phyloP scores from a whole-genome alignment of 2,113 vertebrate genomes.

The Polypterus bichir region DNA sequence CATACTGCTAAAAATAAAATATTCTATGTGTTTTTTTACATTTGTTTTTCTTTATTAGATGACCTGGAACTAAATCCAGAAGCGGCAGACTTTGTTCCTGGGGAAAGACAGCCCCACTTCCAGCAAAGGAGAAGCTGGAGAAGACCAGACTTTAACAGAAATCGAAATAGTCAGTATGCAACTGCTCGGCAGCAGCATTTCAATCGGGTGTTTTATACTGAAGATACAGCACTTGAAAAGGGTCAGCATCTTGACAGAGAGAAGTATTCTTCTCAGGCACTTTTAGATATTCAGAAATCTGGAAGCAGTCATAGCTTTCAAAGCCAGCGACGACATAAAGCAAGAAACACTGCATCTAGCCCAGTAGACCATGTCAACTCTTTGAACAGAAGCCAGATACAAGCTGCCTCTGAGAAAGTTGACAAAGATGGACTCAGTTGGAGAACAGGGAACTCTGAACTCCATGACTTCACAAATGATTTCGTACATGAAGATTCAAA shows the following conservation, averaged over 20 bases:
- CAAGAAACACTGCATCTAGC: constrained; percentile 42
- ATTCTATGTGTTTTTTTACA: too few species aligned
- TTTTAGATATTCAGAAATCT: constrained; percentile 45
- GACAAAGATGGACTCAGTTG: constrained; percentile 26
- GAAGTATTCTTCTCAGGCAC: constrained; percentile 33
- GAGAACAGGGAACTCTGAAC: constrained; percentile 18
- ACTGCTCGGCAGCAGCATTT: constrained; percentile 40
- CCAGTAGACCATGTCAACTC: constrained; percentile 28
- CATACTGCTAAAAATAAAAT: too few species aligned
- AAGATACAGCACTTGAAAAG: constrained; percentile 17
- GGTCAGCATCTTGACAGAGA: constrained; percentile 15
- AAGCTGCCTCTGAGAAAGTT: constrained; percentile 20
- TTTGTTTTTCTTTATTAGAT: constrained; percentile 29
- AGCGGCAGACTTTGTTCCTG: constrained; percentile 45
- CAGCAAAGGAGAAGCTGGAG: constrained; percentile 48
- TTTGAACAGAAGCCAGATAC: constrained; percentile 1
- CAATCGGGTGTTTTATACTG: constrained; percentile 19
- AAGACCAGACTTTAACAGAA: constrained; percentile 47
- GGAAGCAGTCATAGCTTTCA: constrained; percentile 45
- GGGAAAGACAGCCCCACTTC: constrained; percentile 43
- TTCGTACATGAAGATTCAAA: constrained; percentile 17
- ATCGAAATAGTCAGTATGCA: constrained; percentile 38
- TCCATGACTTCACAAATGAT: background rate
- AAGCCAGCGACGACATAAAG: constrained; percentile 53
- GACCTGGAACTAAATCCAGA: constrained; percentile 53